phyloP scores from a whole-genome alignment of 2,888 invertebrate species.

The Philereme vetulata region DNA sequence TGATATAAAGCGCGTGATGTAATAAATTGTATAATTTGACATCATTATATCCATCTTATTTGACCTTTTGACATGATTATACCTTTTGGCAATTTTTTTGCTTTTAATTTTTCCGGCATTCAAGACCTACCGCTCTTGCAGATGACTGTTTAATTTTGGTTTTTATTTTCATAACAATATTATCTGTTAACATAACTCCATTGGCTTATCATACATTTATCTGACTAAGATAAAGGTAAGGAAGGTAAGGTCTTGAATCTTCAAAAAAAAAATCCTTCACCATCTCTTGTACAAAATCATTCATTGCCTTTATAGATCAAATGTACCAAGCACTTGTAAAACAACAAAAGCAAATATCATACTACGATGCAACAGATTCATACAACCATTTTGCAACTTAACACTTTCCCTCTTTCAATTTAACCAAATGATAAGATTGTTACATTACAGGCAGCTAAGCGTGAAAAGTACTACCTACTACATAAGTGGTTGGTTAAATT shows the following conservation, averaged over 20 bases:
- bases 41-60: slow-evolving; percentile 27
- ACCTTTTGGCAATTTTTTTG: neutral
- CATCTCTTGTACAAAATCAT: neutral
- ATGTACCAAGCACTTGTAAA: slow-evolving; percentile 13
- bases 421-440: slow-evolving; percentile 54
- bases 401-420: slow-evolving; percentile 61
- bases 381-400: slow-evolving; percentile 57
- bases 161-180: no score
- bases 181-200: no score
- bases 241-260: no score
- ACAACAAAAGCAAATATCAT: slow-evolving; percentile 10
- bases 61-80: slow-evolving; percentile 27
- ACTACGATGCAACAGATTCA: slow-evolving; percentile 33
- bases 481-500: slow-evolving; percentile 40
- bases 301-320: slow-evolving; percentile 1
- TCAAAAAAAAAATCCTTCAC: slow-evolving; percentile 11
- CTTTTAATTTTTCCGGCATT: no score
- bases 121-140: no score
- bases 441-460: slow-evolving; percentile 68
- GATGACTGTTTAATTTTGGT: no score
- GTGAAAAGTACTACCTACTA: slow-evolving; percentile 49
- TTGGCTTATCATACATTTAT: no score
- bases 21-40: slow-evolving; percentile 33
- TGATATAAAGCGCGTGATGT: slow-evolving; percentile 46
- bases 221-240: no score